A percentile compares a stretch with the other conserved stretches of the same genome.
phyloP scores from a whole-genome alignment of 2,113 vertebrate species.

The Neotoma lepida region DNA sequence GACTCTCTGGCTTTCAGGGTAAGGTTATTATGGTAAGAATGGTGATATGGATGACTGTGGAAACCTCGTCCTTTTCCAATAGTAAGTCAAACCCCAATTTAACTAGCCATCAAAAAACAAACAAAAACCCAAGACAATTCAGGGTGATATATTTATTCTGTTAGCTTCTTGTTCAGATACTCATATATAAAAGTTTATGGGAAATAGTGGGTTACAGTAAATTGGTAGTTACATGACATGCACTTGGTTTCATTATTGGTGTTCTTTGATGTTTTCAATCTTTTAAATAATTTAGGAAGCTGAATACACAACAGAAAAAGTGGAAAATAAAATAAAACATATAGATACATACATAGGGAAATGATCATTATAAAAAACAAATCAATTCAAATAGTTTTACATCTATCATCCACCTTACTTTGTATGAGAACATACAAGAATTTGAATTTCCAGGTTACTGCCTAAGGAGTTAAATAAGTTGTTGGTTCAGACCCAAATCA shows the following conservation, averaged over 20 bases:
- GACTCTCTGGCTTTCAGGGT: neutral
- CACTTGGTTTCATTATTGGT: neutral
- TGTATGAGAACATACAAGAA: neutral
- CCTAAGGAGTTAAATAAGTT: neutral
- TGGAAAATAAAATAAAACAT: neutral
- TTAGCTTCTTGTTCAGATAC: neutral
- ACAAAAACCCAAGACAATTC: neutral
- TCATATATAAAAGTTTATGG: neutral
- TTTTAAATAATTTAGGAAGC: neutral
- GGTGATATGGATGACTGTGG: neutral
- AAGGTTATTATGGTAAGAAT: neutral
- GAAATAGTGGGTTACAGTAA: neutral
- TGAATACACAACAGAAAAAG: neutral
- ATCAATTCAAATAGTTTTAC: neutral
- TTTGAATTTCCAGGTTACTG: neutral
- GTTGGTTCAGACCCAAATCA: neutral
- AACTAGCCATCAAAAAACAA: neutral
- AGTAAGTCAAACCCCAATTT: conserved; percentile 21
- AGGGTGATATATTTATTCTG: neutral
- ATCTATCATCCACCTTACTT: neutral
- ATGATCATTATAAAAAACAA: neutral
- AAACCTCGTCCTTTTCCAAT: neutral
- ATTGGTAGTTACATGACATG: neutral
- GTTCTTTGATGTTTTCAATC: neutral
- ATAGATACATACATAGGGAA: conserved; percentile 35